These are phyloP conservation scores for Zapornia atra DNA, from an alignment of 2,113 vertebrate species.

Conservation along the genomic window DNA sequence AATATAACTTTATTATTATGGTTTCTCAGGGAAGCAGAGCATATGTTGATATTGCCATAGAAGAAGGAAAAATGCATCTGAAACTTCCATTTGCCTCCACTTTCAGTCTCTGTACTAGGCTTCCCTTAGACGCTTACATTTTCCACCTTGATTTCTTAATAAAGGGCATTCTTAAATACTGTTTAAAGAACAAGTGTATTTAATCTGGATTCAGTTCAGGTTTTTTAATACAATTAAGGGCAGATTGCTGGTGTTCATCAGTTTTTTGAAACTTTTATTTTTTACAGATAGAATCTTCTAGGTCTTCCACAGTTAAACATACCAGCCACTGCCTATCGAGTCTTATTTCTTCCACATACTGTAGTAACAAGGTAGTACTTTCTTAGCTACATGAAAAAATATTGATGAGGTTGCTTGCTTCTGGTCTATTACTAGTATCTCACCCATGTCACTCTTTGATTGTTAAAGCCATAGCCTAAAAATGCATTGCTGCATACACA, in stretches of 20 bases:
- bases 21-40: not conserved
- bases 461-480: not conserved
- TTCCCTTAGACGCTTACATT: not conserved
- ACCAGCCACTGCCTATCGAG: not conserved
- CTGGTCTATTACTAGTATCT: not conserved
- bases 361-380: not conserved
- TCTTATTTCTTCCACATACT: not conserved
- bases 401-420: not conserved
- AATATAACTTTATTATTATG: not conserved
- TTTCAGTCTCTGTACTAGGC: not conserved
- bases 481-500: not conserved
- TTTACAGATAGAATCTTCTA: not conserved
- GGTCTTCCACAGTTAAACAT: not conserved
- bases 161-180: not conserved
- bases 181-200: not conserved
- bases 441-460: not conserved
- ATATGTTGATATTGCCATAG: not conserved
- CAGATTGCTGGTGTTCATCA: not conserved
- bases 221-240: not conserved
- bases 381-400: not conserved
- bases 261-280: not conserved
- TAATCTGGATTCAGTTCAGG: not conserved
- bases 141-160: not conserved
- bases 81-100: not conserved
- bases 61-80: not conserved